Percentiles rank a stretch among this genome's conserved stretches.
Conservation (phyloP, 2,888 invertebrate species). For the Byasa hedistus region DNA sequence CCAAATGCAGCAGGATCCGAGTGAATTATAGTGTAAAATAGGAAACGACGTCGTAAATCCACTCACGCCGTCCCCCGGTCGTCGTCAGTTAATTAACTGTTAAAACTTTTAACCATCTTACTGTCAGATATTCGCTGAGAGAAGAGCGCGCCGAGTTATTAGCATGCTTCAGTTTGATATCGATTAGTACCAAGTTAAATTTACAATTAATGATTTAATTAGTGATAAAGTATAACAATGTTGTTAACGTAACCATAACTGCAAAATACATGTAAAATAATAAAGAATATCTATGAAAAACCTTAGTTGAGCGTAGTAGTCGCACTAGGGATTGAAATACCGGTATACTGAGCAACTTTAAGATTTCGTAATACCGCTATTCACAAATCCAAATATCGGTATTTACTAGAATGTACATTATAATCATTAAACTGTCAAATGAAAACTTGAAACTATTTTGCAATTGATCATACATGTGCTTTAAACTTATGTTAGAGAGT, state of each 20-base stretch:
- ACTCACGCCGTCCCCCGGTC: conserved; percentile 13
- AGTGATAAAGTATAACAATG: too few species aligned
- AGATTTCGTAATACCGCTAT: too few species aligned
- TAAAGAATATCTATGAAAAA: too few species aligned
- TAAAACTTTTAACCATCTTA: conserved; percentile 28
- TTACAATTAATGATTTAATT: background rate
- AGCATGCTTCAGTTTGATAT: background rate
- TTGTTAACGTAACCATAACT: too few species aligned
- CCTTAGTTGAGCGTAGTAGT: too few species aligned
- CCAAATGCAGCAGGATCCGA: conserved; percentile 13
- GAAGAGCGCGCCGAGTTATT: background rate
- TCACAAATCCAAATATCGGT: too few species aligned
- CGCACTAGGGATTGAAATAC: too few species aligned
- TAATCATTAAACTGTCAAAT: too few species aligned
- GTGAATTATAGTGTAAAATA: conserved; percentile 19
- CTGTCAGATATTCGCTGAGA: conserved; percentile 1
- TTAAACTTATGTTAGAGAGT: background rate
- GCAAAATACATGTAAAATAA: too few species aligned
- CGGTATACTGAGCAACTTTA: too few species aligned
- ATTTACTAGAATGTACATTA: too few species aligned
- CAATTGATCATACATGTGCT: background rate
- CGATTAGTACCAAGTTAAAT: background rate
- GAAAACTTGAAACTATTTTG: background rate
- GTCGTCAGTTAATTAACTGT: conserved; percentile 28
- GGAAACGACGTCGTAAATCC: conserved; percentile 25